A percentile compares a stretch with the other conserved stretches of the same genome.
Conservation (phyloP, 2,797 vertebrate genomes). For the Austrolebias charrua region DNA sequence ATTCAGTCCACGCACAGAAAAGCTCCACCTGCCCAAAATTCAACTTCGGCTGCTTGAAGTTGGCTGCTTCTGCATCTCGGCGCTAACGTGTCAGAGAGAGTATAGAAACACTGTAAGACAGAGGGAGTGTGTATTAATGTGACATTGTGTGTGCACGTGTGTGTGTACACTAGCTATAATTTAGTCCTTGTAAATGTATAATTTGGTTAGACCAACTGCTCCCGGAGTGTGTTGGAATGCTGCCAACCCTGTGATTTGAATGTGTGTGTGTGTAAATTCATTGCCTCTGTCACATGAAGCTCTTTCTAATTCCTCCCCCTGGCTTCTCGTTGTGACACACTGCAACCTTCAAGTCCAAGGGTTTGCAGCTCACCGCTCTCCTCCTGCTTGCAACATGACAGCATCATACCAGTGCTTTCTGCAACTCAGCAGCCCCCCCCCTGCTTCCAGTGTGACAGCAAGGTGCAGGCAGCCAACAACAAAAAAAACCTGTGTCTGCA, state of each 20-base stretch:
- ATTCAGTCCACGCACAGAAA: conserved; percentile 51
- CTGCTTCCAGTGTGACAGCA: conserved; percentile 41
- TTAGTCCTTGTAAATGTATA: conserved; percentile 76
- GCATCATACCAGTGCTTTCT: conserved; percentile 34
- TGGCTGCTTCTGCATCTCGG: conserved; percentile 49
- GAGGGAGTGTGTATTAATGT: conserved; percentile 51
- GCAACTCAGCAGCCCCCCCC: conserved; percentile 32
- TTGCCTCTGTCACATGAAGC: conserved; percentile 25
- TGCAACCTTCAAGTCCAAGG: conserved; percentile 63
- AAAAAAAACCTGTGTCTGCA: conserved; percentile 46
- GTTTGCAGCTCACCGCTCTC: conserved; percentile 47
- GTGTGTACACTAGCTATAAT: conserved; percentile 70
- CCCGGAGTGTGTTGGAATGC: conserved; percentile 68
- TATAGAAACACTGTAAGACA: conserved; percentile 10
- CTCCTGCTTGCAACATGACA: conserved; percentile 41
- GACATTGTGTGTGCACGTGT: conserved; percentile 53
- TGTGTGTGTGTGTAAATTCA: conserved; percentile 13
- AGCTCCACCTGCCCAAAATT: conserved; percentile 55
- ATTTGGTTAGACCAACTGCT: conserved; percentile 76
- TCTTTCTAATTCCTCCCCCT: conserved; percentile 43
- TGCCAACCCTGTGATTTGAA: conserved; percentile 56
- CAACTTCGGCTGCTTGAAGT: conserved; percentile 62
- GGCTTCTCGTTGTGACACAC: conserved; percentile 46
- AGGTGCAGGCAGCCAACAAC: conserved; percentile 13
- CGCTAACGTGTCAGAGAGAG: conserved; percentile 12